Percentiles rank a stretch among this genome's conserved stretches.
Conservation (phyloP, 92 coral and sea anemone genomes). For the Desmophyllum pertusum region DNA sequence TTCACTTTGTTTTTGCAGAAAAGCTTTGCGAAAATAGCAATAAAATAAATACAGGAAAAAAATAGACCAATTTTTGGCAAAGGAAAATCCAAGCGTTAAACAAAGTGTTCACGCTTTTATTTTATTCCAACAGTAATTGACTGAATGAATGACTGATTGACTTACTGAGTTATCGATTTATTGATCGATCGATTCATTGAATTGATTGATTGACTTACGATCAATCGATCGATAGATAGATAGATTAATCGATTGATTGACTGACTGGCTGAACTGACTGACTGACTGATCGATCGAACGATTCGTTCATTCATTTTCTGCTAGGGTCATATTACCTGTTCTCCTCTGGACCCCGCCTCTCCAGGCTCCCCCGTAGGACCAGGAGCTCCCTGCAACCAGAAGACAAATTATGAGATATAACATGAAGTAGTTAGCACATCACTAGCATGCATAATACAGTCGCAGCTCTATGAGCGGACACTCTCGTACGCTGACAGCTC, state of each 20-base stretch:
- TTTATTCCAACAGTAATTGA: background rate
- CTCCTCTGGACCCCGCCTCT: slow-evolving; percentile 29
- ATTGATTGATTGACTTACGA: background rate
- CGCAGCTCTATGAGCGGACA: background rate
- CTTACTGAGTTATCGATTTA: no score
- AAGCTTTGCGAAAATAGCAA: no score
- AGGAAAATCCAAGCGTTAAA: no score
- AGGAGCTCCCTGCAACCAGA: slow-evolving; percentile 6
- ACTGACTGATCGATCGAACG: background rate
- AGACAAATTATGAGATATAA: background rate
- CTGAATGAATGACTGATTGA: background rate
- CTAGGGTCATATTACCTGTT: slow-evolving; percentile 13
- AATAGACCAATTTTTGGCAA: no score
- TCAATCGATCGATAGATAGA: background rate
- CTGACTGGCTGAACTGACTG: background rate
- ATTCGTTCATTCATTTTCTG: background rate
- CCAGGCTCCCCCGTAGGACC: slow-evolving; percentile 39
- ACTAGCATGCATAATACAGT: background rate
- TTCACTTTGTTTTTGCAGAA: no score
- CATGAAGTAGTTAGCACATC: no score
- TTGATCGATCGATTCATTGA: no score
- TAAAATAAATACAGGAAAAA: no score
- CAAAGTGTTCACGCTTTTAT: no score
- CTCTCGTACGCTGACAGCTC: no score
- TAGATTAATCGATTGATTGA: no score